Conservation (phyloP, 2,888 invertebrate species). For the Tinea semifulvella region DNA sequence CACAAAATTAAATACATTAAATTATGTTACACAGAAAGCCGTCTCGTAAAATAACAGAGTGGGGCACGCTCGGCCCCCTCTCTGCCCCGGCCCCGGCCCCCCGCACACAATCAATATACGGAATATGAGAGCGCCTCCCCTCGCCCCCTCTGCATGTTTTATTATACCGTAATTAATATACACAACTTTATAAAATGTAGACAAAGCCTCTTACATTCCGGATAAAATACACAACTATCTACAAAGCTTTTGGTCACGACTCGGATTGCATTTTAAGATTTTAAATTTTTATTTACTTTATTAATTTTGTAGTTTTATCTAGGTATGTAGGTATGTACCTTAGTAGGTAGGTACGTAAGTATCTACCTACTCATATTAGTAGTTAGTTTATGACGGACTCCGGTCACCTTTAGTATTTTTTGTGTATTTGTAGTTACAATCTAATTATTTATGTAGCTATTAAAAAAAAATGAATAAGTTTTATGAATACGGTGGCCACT, state of each 20-base stretch:
- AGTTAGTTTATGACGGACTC: too few relatives aligned
- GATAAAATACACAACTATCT: constrained; percentile 4
- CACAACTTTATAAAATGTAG: constrained; percentile 61
- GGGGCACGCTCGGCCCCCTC: constrained; percentile 68
- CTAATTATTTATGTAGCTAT: too few relatives aligned
- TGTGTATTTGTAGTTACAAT: too few relatives aligned
- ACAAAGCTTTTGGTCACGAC: constrained; percentile 9
- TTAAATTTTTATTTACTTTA: neutral
- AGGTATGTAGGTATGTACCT: too few relatives aligned
- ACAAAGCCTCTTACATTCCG: constrained; percentile 38
- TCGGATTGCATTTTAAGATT: neutral
- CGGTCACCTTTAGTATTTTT: too few relatives aligned
- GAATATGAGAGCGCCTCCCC: constrained; percentile 64
- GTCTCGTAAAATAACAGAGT: constrained; percentile 68
- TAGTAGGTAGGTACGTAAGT: too few relatives aligned
- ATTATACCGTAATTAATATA: constrained; percentile 66
- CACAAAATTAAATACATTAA: constrained; percentile 61
- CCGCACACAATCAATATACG: constrained; percentile 68
- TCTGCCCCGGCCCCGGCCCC: constrained; percentile 44
- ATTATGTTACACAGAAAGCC: constrained; percentile 69
- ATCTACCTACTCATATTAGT: too few relatives aligned
- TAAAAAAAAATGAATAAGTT: too few relatives aligned
- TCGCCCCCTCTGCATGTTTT: constrained; percentile 55
- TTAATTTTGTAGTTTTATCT: neutral
- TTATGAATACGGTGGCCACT: too few relatives aligned